A percentile compares a stretch with the other conserved stretches of the same genome.
phyloP scores from a whole-genome alignment of 2,888 invertebrate species.

The Carcina quercana region DNA sequence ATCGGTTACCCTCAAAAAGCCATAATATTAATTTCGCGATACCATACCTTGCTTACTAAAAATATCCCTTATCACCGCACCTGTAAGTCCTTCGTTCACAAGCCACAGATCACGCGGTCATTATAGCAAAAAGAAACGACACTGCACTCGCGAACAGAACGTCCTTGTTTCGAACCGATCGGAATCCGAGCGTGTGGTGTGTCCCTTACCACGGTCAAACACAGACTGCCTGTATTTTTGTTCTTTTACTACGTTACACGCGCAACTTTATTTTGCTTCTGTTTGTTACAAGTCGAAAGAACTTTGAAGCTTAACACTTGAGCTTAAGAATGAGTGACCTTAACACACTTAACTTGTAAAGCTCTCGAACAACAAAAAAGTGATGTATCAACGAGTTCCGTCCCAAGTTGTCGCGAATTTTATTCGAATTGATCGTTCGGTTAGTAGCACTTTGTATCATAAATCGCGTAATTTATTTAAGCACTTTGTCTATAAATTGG shows the following conservation, averaged over 20 bases:
- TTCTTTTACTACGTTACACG: conserved; percentile 22
- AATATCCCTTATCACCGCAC: conserved; percentile 18
- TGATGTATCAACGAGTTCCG: no score
- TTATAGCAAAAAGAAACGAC: conserved; percentile 14
- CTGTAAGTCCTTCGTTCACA: conserved; percentile 17
- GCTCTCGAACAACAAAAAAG: no score
- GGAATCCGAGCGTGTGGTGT: conserved; percentile 23
- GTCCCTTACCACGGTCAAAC: conserved; percentile 29
- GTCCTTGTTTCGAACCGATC: conserved; percentile 19
- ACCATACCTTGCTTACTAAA: conserved; percentile 13
- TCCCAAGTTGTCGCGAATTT: no score
- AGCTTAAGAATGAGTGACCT: no score
- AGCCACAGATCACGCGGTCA: conserved; percentile 12
- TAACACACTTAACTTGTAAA: no score
- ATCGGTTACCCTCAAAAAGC: conserved; percentile 44
- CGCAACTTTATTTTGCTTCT: conserved; percentile 24
- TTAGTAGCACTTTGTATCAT: no score
- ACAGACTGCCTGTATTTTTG: conserved; percentile 35
- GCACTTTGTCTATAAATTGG: no score
- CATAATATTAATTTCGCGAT: conserved; percentile 48
- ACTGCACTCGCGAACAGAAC: conserved; percentile 29
- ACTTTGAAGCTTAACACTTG: conserved; percentile 23
- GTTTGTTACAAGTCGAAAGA: conserved; percentile 17
- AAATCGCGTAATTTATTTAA: no score
- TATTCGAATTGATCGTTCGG: no score